Percentiles rank a stretch among this genome's conserved stretches.
Evolutionary conservation across 1,140 invertebrate genomes (phyloP).

Genomic region (Zaprionus davidi): DNA sequence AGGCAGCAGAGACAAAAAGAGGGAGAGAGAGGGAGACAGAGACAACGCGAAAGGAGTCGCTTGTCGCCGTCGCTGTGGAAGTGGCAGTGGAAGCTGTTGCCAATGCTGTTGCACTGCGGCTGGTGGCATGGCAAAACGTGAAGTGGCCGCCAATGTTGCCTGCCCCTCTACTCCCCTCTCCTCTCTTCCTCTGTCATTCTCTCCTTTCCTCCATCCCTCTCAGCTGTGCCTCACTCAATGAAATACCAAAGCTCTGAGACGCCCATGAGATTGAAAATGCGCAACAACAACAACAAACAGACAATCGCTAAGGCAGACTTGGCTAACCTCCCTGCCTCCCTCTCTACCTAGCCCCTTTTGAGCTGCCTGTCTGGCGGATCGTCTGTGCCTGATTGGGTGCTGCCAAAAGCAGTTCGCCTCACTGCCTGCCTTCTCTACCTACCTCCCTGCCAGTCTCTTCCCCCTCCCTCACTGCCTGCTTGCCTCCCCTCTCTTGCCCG

Average conservation of each 20-base stretch:
- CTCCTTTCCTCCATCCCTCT: neutral
- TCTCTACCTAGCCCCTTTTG: neutral
- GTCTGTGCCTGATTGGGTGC: slow-evolving; percentile 72
- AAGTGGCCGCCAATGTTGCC: slow-evolving; percentile 24
- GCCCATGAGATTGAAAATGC: slow-evolving; percentile 42
- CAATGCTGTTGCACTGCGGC: slow-evolving; percentile 9
- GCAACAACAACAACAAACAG: slow-evolving; percentile 13
- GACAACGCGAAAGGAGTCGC: slow-evolving; percentile 29
- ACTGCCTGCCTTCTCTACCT: too few relatives aligned
- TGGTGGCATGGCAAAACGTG: slow-evolving; percentile 30
- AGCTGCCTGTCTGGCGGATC: slow-evolving; percentile 56
- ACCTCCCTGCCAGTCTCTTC: too few relatives aligned
- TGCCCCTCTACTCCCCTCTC: neutral
- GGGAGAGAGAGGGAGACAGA: neutral
- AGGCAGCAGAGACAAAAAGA: slow-evolving; percentile 43
- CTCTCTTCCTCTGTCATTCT: neutral
- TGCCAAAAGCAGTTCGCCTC: slow-evolving; percentile 39
- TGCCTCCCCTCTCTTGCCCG: too few relatives aligned
- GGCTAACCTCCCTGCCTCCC: neutral
- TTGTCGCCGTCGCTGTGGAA: slow-evolving; percentile 6
- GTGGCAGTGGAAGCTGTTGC: too few relatives aligned
- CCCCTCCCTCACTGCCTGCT: too few relatives aligned
- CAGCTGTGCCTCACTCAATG: slow-evolving; percentile 22
- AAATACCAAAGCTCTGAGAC: slow-evolving; percentile 51
- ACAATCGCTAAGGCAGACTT: slow-evolving; percentile 5